Evolutionary conservation across 2,888 invertebrate species (phyloP).

Genomic region (Sesia apiformis): DNA sequence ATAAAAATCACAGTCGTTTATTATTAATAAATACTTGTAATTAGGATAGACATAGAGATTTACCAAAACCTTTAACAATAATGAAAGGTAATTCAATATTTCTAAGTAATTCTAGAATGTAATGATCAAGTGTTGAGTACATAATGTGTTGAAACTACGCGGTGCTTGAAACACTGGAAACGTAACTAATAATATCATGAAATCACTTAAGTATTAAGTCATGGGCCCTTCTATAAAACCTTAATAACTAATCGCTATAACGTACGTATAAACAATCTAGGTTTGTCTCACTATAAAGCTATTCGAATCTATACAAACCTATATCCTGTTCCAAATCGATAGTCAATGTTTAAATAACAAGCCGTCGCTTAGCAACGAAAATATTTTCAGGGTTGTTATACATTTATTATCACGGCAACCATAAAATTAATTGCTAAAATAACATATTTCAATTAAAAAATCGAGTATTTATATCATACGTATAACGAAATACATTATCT

Average conservation of each 20-base stretch:
- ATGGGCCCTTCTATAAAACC: conserved; percentile 68
- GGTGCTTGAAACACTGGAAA: background rate
- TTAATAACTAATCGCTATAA: conserved; percentile 43
- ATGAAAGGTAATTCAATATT: conserved; percentile 47
- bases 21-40: conserved; percentile 70
- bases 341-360: too few species aligned
- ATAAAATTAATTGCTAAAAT: too few species aligned
- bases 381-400: too few species aligned
- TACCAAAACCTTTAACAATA: conserved; percentile 60
- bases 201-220: conserved; percentile 62
- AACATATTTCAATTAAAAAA: too few species aligned
- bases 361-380: too few species aligned
- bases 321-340: too few species aligned
- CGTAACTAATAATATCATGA: background rate
- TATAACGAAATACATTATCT: too few species aligned
- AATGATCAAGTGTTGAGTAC: conserved; percentile 44
- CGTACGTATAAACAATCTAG: conserved; percentile 58
- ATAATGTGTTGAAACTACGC: conserved; percentile 13
- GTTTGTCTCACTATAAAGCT: conserved; percentile 49
- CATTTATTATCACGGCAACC: too few species aligned
- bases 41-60: conserved; percentile 67
- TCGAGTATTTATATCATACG: too few species aligned
- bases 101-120: conserved; percentile 39
- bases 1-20: conserved; percentile 75
- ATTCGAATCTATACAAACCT: conserved; percentile 7